phyloP scores from a whole-genome alignment of 2,888 invertebrate genomes.

The Mactromeris polynyma region DNA sequence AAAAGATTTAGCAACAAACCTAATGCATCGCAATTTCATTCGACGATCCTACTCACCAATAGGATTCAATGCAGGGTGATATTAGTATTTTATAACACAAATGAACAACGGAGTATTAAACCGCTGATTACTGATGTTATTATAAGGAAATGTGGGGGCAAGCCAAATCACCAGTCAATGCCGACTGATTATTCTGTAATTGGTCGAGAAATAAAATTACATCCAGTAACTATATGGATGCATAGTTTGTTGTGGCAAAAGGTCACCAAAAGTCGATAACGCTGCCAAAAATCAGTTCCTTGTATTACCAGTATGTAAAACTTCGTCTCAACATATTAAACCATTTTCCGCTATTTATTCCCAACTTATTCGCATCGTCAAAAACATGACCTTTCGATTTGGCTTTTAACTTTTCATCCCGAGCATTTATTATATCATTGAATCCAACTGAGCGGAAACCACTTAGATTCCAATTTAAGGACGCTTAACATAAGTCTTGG shows the following conservation, averaged over 20 bases:
- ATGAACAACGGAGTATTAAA: not conserved
- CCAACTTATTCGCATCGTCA: not conserved
- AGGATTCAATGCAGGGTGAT: not conserved
- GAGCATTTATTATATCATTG: not conserved
- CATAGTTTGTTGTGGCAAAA: constrained; percentile 19
- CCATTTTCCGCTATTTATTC: constrained; percentile 4
- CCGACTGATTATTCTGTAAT: constrained; percentile 32
- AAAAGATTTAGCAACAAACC: too few species aligned
- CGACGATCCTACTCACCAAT: not conserved
- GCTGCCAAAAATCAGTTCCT: not conserved
- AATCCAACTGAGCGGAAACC: not conserved
- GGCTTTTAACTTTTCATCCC: not conserved
- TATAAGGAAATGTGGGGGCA: not conserved
- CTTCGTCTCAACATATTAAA: constrained; percentile 7
- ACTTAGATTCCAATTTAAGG: not conserved
- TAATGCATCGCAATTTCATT: too few species aligned
- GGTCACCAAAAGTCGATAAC: constrained; percentile 19
- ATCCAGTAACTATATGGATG: constrained; percentile 27
- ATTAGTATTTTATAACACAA: not conserved
- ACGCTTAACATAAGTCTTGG: not conserved
- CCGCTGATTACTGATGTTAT: not conserved
- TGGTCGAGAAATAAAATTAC: constrained; percentile 41
- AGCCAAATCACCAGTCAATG: constrained; percentile 36
- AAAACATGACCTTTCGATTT: not conserved
- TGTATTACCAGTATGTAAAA: not conserved